Conservation (phyloP, 1,140 invertebrate species). For the Maconellicoccus hirsutus region DNA sequence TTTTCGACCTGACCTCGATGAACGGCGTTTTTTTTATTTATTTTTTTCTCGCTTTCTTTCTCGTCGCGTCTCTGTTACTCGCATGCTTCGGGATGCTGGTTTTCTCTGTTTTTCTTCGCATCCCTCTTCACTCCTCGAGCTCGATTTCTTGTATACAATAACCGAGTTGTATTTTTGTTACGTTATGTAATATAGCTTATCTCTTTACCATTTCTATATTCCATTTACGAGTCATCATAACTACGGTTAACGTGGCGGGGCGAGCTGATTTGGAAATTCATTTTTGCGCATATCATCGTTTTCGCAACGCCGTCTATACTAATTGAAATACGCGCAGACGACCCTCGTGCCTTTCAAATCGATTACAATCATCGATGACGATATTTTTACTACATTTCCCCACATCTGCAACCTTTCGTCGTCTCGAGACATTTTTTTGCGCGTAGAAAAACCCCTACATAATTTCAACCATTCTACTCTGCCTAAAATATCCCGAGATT, state of each 20-base stretch:
- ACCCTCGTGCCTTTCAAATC: no score
- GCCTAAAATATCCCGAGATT: no score
- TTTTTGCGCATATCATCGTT: not conserved
- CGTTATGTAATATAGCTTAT: constrained; percentile 5
- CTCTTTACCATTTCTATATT: constrained; percentile 5
- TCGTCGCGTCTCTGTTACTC: not conserved
- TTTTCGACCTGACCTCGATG: constrained; percentile 19
- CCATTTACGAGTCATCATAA: constrained; percentile 2
- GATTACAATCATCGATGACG: no score
- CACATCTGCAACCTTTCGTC: not conserved
- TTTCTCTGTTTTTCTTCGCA: no score
- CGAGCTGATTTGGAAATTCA: not conserved
- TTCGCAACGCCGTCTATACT: no score
- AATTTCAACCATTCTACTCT: no score
- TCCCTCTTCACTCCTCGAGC: no score
- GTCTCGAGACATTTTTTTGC: no score
- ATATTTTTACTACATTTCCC: not conserved
- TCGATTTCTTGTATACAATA: no score
- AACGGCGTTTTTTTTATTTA: constrained; percentile 13
- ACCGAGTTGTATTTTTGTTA: not conserved
- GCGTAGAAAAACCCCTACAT: no score
- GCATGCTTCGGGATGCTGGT: no score
- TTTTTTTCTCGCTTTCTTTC: not conserved
- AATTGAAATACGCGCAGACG: no score
- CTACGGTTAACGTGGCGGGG: not conserved